Evolutionary conservation across 2,797 vertebrate genomes (phyloP).

Genomic region (Dryobates pubescens): DNA sequence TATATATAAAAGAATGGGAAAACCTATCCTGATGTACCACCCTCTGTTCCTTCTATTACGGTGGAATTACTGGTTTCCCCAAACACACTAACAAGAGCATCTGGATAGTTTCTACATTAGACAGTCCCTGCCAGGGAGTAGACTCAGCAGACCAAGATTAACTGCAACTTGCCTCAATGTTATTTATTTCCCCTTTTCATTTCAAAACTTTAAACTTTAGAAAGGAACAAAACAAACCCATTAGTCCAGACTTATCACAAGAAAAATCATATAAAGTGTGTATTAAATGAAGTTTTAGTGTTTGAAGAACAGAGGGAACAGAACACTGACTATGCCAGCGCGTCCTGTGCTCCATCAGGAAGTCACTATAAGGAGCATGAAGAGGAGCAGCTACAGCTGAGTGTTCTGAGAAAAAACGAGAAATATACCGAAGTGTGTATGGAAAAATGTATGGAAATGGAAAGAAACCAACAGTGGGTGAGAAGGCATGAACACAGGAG

Average conservation of each 20-base stretch:
- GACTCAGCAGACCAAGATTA: not conserved
- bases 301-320: not conserved
- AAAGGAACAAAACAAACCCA: not conserved
- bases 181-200: not conserved
- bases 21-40: not conserved
- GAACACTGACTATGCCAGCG: not conserved
- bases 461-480: not conserved
- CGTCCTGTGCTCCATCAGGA: not conserved
- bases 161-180: not conserved
- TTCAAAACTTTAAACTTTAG: conserved; percentile 1
- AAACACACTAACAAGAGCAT: not conserved
- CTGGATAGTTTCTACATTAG: not conserved
- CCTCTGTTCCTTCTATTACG: not conserved
- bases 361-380: rapidly evolving
- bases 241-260: not conserved
- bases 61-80: not conserved
- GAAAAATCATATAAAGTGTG: not conserved
- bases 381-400: not conserved
- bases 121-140: not conserved
- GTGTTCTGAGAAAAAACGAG: not conserved
- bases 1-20: not conserved
- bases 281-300: not conserved
- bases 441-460: not conserved
- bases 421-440: not conserved
- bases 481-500: not conserved